These are phyloP conservation scores for Clarias laeviceps DNA, from an alignment of 2,797 vertebrate genomes.

Conservation along the genomic window DNA sequence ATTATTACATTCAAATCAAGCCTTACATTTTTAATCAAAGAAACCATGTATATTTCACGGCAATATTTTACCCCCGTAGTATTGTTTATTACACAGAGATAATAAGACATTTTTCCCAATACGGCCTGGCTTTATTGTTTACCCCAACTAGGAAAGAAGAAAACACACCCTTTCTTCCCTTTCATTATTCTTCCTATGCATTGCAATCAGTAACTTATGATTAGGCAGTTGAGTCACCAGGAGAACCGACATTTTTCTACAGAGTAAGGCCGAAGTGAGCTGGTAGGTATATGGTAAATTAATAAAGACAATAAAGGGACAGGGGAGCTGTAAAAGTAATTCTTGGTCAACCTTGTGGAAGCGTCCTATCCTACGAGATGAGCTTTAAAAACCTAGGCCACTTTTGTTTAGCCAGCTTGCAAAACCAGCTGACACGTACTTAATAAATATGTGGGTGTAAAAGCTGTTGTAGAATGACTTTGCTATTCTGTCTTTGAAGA, in stretches of 20 bases:
- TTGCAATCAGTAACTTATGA: conserved; percentile 1
- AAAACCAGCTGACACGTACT: background rate
- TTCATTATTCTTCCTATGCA: background rate
- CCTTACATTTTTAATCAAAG: conserved; percentile 12
- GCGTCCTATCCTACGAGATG: background rate
- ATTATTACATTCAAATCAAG: conserved; percentile 15
- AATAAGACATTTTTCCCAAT: background rate
- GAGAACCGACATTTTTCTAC: conserved; percentile 37
- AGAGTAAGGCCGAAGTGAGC: conserved; percentile 60
- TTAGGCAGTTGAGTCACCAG: conserved; percentile 2
- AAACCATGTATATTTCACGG: background rate
- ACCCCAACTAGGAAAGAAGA: background rate
- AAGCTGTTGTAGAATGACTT: background rate
- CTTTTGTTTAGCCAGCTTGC: background rate
- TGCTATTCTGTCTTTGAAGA: background rate
- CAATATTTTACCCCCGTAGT: background rate
- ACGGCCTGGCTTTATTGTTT: background rate
- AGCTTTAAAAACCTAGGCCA: background rate
- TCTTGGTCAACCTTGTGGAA: conserved; percentile 31
- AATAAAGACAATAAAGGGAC: conserved; percentile 68
- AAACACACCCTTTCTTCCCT: background rate
- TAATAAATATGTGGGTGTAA: background rate
- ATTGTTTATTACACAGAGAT: background rate
- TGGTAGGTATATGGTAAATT: conserved; percentile 57
- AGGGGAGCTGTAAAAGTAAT: background rate